phyloP scores from a whole-genome alignment of 2,113 vertebrate genomes.

The Fulica atra region DNA sequence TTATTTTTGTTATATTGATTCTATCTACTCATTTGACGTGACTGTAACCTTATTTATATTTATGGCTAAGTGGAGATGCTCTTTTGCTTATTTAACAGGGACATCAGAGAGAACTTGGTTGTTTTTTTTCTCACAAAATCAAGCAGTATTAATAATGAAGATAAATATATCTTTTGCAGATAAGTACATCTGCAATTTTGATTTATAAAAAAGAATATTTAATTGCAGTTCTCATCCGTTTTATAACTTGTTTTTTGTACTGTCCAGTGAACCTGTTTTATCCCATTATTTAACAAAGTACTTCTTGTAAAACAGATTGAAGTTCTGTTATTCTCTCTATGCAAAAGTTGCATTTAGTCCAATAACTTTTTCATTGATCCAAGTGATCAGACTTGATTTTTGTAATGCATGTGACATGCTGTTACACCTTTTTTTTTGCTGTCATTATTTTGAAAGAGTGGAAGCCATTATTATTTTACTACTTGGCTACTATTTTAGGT shows the following conservation, averaged over 20 bases:
- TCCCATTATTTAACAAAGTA: background rate
- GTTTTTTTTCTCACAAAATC: background rate
- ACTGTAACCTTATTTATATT: background rate
- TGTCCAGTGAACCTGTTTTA: background rate
- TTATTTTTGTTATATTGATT: background rate
- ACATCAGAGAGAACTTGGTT: background rate
- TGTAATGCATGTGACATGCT: background rate
- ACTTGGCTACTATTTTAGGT: background rate
- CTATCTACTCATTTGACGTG: background rate
- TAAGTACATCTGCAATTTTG: background rate
- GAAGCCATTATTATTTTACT: background rate
- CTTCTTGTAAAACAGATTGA: background rate
- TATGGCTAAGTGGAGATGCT: background rate
- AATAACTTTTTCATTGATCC: background rate
- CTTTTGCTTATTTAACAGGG: background rate
- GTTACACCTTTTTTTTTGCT: background rate
- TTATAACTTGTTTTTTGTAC: background rate
- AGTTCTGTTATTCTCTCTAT: background rate
- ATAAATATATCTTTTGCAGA: background rate
- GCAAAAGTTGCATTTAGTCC: background rate
- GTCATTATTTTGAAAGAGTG: background rate
- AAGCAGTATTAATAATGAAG: background rate
- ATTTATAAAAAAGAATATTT: background rate
- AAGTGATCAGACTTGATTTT: background rate
- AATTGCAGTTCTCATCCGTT: background rate